Conservation (phyloP, 1,140 invertebrate genomes). For the Copidosoma floridanum region DNA sequence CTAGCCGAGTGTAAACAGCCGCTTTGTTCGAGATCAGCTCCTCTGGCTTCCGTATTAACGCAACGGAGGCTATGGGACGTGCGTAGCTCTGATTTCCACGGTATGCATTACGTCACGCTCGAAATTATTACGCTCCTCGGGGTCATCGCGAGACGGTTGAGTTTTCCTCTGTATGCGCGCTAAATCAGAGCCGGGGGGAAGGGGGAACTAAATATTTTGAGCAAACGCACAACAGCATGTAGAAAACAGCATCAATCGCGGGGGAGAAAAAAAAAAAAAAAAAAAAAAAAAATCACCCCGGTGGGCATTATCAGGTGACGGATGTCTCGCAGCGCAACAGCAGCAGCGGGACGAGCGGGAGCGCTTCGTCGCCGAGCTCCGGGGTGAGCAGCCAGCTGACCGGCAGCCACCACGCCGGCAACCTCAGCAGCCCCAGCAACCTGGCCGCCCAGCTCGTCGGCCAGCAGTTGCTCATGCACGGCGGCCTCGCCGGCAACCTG, state of each 20-base stretch:
- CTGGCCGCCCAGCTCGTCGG: conserved; percentile 67
- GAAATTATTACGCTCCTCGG: too few relatives aligned
- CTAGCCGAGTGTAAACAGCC: conserved; percentile 43
- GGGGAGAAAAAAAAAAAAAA: not conserved
- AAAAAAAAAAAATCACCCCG: not conserved
- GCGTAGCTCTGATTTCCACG: too few relatives aligned
- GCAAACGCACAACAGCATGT: too few relatives aligned
- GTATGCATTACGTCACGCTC: not conserved
- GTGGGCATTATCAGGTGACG: conserved; percentile 53
- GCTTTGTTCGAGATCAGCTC: conserved; percentile 34
- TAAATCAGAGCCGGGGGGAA: not conserved
- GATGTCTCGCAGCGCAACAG: conserved; percentile 59
- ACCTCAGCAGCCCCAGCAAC: conserved; percentile 53
- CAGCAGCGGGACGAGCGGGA: conserved; percentile 54
- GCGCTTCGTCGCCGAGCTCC: conserved; percentile 59
- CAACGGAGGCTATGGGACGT: too few relatives aligned
- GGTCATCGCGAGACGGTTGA: too few relatives aligned
- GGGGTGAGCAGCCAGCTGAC: conserved; percentile 59
- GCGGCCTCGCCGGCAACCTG: conserved; percentile 53
- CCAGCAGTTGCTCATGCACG: conserved; percentile 62
- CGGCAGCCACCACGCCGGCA: conserved; percentile 48
- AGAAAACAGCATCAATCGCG: too few relatives aligned
- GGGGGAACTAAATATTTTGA: too few relatives aligned
- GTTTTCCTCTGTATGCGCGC: not conserved
- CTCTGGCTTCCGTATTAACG: conserved; percentile 31